These are phyloP conservation scores for Tetragonisca angustula DNA, from an alignment of 2,888 invertebrate genomes.

Conservation along the genomic window DNA sequence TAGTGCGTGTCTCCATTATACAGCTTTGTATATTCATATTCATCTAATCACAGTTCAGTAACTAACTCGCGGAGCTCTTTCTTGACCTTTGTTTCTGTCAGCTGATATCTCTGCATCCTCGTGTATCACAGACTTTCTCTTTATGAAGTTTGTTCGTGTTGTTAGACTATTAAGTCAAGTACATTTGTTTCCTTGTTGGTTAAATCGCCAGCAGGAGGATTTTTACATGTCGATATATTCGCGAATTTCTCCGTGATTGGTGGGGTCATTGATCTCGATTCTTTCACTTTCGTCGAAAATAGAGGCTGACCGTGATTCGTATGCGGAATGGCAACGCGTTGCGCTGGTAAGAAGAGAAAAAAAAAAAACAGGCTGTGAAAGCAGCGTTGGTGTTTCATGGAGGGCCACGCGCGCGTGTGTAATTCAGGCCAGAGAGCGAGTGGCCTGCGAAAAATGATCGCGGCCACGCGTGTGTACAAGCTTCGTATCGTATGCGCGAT, in stretches of 20 bases:
- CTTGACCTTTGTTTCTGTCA: constrained; percentile 59
- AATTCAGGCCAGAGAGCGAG: constrained; percentile 20
- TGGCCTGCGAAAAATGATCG: constrained; percentile 56
- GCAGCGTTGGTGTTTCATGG: constrained; percentile 31
- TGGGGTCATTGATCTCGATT: constrained; percentile 53
- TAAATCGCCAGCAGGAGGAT: background rate
- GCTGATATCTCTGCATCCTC: constrained; percentile 60
- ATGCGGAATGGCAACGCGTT: constrained; percentile 23
- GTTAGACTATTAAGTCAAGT: background rate
- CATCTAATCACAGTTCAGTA: background rate
- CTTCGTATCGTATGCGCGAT: constrained; percentile 40
- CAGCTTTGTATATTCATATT: background rate
- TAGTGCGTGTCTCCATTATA: constrained; percentile 4
- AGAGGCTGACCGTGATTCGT: constrained; percentile 38
- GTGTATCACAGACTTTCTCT: constrained; percentile 63
- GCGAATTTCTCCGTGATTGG: constrained; percentile 55
- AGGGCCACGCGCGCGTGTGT: constrained; percentile 11
- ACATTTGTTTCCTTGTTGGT: background rate
- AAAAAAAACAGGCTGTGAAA: constrained; percentile 46
- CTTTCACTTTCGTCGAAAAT: constrained; percentile 68
- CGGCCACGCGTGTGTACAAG: background rate
- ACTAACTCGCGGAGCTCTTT: constrained; percentile 26
- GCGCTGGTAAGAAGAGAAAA: constrained; percentile 26
- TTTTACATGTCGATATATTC: constrained; percentile 17
- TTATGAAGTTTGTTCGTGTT: constrained; percentile 39